phyloP scores from a whole-genome alignment of 1,140 invertebrate species.

The Apis dorsata region DNA sequence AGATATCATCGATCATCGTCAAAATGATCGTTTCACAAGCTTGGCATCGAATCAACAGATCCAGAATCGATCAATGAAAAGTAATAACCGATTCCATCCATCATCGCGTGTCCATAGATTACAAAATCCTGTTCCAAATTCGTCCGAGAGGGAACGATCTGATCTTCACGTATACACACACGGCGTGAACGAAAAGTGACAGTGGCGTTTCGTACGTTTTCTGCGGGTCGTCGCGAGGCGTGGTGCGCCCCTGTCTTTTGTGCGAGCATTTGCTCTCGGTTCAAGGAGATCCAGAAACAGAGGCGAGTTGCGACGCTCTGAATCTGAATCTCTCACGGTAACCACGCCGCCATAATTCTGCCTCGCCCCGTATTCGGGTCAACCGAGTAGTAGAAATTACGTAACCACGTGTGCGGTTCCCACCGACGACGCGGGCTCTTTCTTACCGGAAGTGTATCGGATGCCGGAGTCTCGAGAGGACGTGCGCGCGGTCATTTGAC shows the following conservation, averaged over 20 bases:
- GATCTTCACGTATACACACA: not conserved
- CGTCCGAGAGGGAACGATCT: not conserved
- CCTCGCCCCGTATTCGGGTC: constrained; percentile 77
- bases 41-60: no score
- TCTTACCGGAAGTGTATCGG: constrained; percentile 69
- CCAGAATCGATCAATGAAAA: no score
- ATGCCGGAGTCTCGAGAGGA: constrained; percentile 12
- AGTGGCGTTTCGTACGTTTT: constrained; percentile 48
- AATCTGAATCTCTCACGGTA: constrained; percentile 79
- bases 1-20: no score
- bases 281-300: constrained; percentile 74
- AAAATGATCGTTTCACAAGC: no score
- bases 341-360: constrained; percentile 56
- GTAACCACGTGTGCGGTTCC: constrained; percentile 71
- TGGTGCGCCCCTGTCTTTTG: constrained; percentile 55
- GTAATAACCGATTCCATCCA: no score
- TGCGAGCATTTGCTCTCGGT: constrained; percentile 70
- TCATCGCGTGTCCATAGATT: no score
- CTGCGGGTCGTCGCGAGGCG: constrained; percentile 63
- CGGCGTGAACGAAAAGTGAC: constrained; percentile 45
- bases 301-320: constrained; percentile 76
- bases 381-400: constrained; percentile 71
- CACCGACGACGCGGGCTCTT: constrained; percentile 54
- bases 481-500: constrained; percentile 34
- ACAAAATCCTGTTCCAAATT: not conserved